Percentiles rank a stretch among this genome's conserved stretches.
Evolutionary conservation across 2,113 vertebrate genomes (phyloP).

Genomic region (Cynopterus brachyotis): DNA sequence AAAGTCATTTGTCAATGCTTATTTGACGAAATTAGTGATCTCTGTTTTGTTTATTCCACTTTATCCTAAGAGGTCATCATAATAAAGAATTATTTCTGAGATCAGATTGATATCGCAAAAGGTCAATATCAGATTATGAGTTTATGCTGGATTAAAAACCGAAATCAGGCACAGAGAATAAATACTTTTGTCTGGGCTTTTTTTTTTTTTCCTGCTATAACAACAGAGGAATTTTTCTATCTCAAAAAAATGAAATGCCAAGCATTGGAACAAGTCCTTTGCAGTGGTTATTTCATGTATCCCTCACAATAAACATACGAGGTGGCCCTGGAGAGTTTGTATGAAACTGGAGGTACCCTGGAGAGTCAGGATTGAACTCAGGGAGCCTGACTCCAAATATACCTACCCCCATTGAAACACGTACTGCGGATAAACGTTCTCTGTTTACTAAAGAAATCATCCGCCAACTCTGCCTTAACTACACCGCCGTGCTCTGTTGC

Average conservation of each 20-base stretch:
- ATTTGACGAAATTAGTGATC: neutral
- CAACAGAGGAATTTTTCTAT: neutral
- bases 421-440: neutral
- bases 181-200: neutral
- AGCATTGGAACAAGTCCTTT: neutral
- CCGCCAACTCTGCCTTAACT: neutral
- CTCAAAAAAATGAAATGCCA: neutral
- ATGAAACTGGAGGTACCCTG: neutral
- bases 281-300: neutral
- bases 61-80: neutral
- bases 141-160: neutral
- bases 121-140: neutral
- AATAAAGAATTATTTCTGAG: conserved; percentile 13
- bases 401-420: neutral
- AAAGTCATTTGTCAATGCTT: neutral
- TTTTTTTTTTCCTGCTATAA: neutral
- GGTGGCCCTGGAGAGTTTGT: neutral
- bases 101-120: neutral
- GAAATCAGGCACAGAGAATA: neutral
- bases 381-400: neutral
- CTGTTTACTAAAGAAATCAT: neutral
- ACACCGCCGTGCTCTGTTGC: neutral
- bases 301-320: neutral
- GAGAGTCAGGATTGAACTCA: neutral
- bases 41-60: neutral